Percentiles rank a stretch among this genome's conserved stretches.
phyloP scores from a whole-genome alignment of 2,797 vertebrate genomes.

The Coregonus suidteri region DNA sequence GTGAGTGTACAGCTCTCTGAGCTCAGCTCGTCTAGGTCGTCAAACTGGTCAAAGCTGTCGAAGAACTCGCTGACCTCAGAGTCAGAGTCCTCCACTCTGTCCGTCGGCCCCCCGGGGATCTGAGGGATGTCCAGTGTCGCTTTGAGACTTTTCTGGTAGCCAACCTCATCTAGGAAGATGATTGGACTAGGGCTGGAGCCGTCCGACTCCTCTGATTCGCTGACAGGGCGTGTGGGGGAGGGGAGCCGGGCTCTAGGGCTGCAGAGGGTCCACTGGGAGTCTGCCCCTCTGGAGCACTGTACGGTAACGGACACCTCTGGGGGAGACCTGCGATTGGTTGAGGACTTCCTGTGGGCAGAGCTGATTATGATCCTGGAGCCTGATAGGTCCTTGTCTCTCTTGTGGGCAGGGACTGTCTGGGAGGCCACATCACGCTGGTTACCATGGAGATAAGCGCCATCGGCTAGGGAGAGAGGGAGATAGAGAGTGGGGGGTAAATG shows the following conservation, averaged over 20 bases:
- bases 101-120: slow-evolving; percentile 88
- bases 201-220: slow-evolving; percentile 93
- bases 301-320: slow-evolving; percentile 77
- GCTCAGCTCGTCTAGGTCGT: slow-evolving; percentile 83
- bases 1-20: slow-evolving; percentile 66
- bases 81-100: slow-evolving; percentile 95
- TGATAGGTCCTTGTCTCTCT: slow-evolving; percentile 75
- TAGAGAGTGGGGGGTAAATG: not conserved
- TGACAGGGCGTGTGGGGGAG: slow-evolving; percentile 75
- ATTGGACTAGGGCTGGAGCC: slow-evolving; percentile 97
- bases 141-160: slow-evolving; percentile 94
- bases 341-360: slow-evolving; percentile 74
- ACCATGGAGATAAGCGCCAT: slow-evolving; percentile 64
- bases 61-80: slow-evolving; percentile 99
- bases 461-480: slow-evolving; percentile 54
- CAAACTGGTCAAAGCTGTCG: slow-evolving; percentile 98
- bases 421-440: slow-evolving; percentile 87
- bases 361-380: slow-evolving; percentile 78
- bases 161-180: slow-evolving; percentile 97
- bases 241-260: slow-evolving; percentile 69
- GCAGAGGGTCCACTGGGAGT: slow-evolving; percentile 85
- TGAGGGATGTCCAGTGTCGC: slow-evolving; percentile 95
- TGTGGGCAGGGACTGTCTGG: slow-evolving; percentile 82
- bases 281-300: slow-evolving; percentile 82
- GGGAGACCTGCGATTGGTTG: slow-evolving; percentile 67